Conservation (phyloP, 92 coral and sea anemone species). For the Zoanthus sociatus region DNA sequence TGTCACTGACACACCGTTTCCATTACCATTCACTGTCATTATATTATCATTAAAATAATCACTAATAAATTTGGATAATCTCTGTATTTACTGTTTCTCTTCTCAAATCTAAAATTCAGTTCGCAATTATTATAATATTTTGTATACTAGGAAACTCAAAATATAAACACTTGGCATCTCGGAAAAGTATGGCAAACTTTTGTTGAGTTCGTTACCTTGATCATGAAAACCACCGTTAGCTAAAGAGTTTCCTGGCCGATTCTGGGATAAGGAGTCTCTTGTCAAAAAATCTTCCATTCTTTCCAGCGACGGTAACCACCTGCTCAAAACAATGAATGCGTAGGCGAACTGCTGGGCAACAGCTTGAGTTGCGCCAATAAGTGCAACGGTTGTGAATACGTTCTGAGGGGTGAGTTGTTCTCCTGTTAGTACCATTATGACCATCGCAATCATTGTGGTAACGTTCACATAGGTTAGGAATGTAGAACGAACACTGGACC, state of each 20-base stretch:
- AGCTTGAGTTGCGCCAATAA: slow-evolving; percentile 11
- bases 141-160: too few species aligned
- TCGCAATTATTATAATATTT: too few species aligned
- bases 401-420: slow-evolving; percentile 6
- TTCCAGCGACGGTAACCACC: slow-evolving; percentile 20
- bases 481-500: slow-evolving; percentile 5
- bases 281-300: slow-evolving; percentile 3
- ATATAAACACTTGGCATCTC: too few species aligned
- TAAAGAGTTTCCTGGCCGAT: not conserved
- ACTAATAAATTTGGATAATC: too few species aligned
- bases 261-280: slow-evolving; percentile 2
- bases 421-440: slow-evolving; percentile 5
- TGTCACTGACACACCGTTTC: too few species aligned
- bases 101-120: too few species aligned
- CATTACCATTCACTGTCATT: too few species aligned
- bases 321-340: slow-evolving; percentile 25
- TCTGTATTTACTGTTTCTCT: too few species aligned
- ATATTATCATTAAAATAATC: too few species aligned
- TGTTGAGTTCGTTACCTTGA: not conserved
- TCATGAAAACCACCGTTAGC: not conserved
- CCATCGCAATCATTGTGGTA: slow-evolving; percentile 3
- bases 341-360: slow-evolving; percentile 25
- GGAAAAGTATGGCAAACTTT: too few species aligned
- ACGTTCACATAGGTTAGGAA: slow-evolving; percentile 9
- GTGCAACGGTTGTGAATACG: slow-evolving; percentile 24